phyloP scores from a whole-genome alignment of 1,140 invertebrate genomes.

The Carposina sasakii region DNA sequence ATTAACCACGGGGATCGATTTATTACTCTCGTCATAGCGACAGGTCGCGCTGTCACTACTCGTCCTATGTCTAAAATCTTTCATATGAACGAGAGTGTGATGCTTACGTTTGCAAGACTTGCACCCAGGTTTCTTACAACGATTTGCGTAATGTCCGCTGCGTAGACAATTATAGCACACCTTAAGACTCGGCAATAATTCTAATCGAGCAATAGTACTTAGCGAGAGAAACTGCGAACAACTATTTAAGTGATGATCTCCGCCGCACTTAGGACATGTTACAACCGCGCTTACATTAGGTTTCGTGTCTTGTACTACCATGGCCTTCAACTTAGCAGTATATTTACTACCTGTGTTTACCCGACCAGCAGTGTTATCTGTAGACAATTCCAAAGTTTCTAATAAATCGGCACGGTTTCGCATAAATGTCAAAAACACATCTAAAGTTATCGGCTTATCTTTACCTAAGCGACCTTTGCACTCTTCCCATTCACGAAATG shows the following conservation, averaged over 20 bases:
- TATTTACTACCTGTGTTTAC: neutral
- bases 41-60: neutral
- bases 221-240: conserved; percentile 5
- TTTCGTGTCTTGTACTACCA: neutral
- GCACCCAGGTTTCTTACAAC: neutral
- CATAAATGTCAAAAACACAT: neutral
- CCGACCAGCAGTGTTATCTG: neutral
- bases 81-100: neutral
- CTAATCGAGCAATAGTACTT: neutral
- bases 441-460: neutral
- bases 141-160: conserved; percentile 4
- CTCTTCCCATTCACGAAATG: conserved; percentile 1
- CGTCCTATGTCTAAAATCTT: neutral
- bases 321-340: neutral
- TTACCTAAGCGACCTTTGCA: neutral
- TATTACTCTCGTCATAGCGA: neutral
- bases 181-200: neutral
- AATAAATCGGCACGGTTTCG: conserved; percentile 5
- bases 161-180: conserved; percentile 4
- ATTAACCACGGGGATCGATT: no score
- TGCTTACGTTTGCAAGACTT: conserved; percentile 3
- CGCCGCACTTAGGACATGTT: neutral
- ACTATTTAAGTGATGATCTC: neutral
- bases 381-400: conserved; percentile 1
- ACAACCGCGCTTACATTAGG: neutral